Evolutionary conservation across 1,140 invertebrate genomes (phyloP).

Genomic region (Stegodyphus dumicola): DNA sequence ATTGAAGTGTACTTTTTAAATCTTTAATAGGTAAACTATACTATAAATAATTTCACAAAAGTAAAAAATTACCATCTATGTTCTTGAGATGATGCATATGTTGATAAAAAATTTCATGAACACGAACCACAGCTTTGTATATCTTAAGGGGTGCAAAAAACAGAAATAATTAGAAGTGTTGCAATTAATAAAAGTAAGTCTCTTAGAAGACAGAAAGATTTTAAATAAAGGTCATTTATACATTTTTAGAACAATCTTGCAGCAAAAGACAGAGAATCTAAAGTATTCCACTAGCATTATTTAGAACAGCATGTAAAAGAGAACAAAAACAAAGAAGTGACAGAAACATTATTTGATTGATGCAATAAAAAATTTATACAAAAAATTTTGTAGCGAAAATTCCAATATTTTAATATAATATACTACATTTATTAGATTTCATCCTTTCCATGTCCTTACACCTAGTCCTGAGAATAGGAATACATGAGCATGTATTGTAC

Average conservation of each 20-base stretch:
- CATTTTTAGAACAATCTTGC: not conserved
- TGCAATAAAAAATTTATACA: too few relatives aligned
- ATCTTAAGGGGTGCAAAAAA: not conserved
- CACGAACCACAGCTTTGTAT: constrained; percentile 17
- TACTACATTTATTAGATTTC: too few relatives aligned
- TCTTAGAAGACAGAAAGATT: not conserved
- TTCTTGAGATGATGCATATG: not conserved
- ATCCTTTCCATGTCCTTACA: too few relatives aligned
- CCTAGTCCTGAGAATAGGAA: too few relatives aligned
- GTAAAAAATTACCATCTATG: not conserved
- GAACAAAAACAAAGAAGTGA: too few relatives aligned
- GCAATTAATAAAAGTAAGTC: not conserved
- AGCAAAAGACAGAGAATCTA: not conserved
- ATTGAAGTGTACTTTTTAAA: too few relatives aligned
- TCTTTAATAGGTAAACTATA: too few relatives aligned
- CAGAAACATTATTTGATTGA: too few relatives aligned
- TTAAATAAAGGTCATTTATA: not conserved
- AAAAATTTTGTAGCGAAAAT: too few relatives aligned
- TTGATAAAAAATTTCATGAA: constrained; percentile 12
- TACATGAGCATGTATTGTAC: too few relatives aligned
- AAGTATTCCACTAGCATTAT: not conserved
- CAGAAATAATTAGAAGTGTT: not conserved
- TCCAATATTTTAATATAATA: too few relatives aligned
- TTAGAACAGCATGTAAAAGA: not conserved
- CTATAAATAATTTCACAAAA: not conserved